These are phyloP conservation scores for Bombus difficillimus DNA, from an alignment of 1,140 invertebrate genomes.

Conservation along the genomic window DNA sequence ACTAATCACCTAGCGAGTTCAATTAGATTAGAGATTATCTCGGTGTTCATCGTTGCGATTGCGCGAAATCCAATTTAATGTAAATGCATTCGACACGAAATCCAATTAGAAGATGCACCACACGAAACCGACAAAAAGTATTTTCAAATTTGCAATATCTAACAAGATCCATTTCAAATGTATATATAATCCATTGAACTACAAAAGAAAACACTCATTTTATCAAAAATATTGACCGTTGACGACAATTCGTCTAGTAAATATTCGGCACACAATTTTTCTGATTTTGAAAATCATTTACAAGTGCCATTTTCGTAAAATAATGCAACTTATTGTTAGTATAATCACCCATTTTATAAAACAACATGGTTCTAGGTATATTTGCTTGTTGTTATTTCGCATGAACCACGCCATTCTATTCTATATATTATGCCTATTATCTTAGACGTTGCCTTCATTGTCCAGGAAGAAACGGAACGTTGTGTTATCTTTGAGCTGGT, in stretches of 20 bases:
- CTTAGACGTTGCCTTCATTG: background rate
- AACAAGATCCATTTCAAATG: background rate
- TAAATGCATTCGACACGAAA: constrained; percentile 56
- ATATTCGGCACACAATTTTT: background rate
- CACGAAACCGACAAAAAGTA: constrained; percentile 7
- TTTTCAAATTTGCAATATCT: background rate
- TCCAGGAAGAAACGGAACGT: background rate
- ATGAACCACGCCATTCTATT: background rate
- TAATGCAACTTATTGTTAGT: background rate
- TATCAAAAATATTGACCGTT: background rate
- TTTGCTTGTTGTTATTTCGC: background rate
- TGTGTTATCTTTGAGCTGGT: background rate
- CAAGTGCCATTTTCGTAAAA: background rate
- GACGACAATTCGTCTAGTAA: background rate
- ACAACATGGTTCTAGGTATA: background rate
- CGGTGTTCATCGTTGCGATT: constrained; percentile 14
- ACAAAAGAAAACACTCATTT: no score
- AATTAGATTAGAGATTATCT: constrained; percentile 50
- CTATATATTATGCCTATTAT: no score
- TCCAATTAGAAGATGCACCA: constrained; percentile 49
- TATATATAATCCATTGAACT: background rate
- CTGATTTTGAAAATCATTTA: background rate
- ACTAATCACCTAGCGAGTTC: constrained; percentile 27
- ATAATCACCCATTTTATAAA: background rate
- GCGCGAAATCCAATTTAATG: constrained; percentile 62